Evolutionary conservation across 2,888 invertebrate genomes (phyloP), one percentile per base, ranked within the genome.

Genomic region (Heliconius aoede): DNA sequence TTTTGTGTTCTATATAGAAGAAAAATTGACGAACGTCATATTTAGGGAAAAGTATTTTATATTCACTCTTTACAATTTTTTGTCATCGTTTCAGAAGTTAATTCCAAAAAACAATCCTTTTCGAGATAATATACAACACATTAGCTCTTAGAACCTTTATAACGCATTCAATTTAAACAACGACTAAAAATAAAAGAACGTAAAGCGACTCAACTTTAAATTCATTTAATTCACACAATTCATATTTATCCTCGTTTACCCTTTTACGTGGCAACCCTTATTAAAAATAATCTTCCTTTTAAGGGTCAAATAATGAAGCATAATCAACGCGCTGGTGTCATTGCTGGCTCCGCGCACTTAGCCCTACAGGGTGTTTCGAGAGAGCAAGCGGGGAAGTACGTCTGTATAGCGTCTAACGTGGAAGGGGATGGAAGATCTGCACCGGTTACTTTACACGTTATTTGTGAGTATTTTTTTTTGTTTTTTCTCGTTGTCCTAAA

Each of bases 401-500:
- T 97, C 55, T 98, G 98, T 90, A 96, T 97, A 32, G 98, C 98
- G 3, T 98, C 97, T 71, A 98, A 98, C 87, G 97, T 98, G 21
- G 98, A 98, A 90, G 98, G 98, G 1, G 98, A 98, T 84, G 98
- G 98, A 15, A 96, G 96, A 85, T 98, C 98, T 82, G 96, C 96
- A 84, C 95, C 95, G 67, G 97, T 98, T 61, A 96, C 96, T 86
- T 95, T 98, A 74, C 97, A 97, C 94, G 97, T 98, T 85, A 98
- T 98, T 96, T 98, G 98, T 98, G 95, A 97, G 98, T 79, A 72
- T 61, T 69, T 36, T 36, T 73, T 32, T 68, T 3, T 32, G 62
- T 30, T 32, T 64, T 64, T 21, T 64, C 4, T 36, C 1, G 21
- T 5, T n/a, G 13, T n/a, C 13, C 64, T 36, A 9, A n/a, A 36